These are phyloP conservation scores for Lutjanus argentimaculatus DNA, from an alignment of 2,797 vertebrate species.

Conservation along the genomic window DNA sequence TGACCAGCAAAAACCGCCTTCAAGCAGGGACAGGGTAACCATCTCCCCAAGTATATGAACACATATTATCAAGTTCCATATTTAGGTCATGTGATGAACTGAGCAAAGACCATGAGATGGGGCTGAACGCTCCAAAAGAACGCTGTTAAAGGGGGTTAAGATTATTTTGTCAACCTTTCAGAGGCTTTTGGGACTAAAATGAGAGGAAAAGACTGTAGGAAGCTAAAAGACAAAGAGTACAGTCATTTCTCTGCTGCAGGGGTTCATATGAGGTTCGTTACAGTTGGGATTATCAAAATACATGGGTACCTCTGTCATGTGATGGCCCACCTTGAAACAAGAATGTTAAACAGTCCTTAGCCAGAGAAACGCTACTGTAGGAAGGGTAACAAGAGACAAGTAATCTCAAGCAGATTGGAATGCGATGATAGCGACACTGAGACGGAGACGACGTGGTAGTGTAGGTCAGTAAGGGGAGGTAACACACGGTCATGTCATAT, in stretches of 20 bases:
- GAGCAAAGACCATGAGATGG: neutral
- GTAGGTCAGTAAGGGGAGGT: slow-evolving; percentile 14
- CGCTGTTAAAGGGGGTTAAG: neutral
- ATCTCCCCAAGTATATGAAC: neutral
- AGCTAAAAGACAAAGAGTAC: neutral
- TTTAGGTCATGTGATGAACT: neutral
- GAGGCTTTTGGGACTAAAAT: neutral
- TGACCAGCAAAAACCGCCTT: neutral
- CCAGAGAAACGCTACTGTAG: neutral
- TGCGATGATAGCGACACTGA: slow-evolving; percentile 10
- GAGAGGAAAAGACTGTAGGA: neutral
- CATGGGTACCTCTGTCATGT: slow-evolving; percentile 14
- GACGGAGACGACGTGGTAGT: slow-evolving; percentile 33
- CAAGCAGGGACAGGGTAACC: neutral
- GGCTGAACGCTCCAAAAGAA: neutral
- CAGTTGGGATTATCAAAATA: neutral
- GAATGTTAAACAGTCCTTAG: slow-evolving; percentile 10
- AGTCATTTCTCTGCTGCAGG: slow-evolving; percentile 1
- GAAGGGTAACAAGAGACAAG: slow-evolving; percentile 25
- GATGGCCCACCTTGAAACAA: slow-evolving; percentile 9
- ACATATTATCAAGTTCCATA: neutral
- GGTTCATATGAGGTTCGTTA: neutral
- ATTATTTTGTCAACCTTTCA: neutral
- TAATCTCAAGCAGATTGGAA: slow-evolving; percentile 37
- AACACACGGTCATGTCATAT: slow-evolving; percentile 32